A percentile compares a stretch with the other conserved stretches of the same genome.
Conservation (phyloP, 1,140 invertebrate genomes). For the Drosophila sechellia region DNA sequence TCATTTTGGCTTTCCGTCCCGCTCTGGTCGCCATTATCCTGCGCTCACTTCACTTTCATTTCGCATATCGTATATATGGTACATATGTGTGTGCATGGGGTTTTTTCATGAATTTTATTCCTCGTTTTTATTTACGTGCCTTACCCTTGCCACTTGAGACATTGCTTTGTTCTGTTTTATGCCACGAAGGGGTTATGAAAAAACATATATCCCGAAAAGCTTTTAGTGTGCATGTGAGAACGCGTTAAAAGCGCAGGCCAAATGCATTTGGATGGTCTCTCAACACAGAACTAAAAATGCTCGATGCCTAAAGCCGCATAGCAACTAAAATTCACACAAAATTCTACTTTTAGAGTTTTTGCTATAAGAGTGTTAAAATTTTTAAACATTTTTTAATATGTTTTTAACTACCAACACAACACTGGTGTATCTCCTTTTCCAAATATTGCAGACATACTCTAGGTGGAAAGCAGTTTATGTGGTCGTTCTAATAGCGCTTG, state of each 20-base stretch:
- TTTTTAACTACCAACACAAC: too few species aligned
- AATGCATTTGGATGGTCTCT: conserved; percentile 57
- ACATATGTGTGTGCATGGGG: conserved; percentile 23
- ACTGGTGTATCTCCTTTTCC: too few species aligned
- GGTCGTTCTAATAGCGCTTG: too few species aligned
- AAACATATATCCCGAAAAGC: conserved; percentile 60
- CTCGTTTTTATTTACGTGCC: conserved; percentile 49
- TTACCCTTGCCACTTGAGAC: conserved; percentile 82
- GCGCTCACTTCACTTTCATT: conserved; percentile 81
- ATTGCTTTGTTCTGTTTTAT: conserved; percentile 76
- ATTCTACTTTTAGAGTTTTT: too few species aligned
- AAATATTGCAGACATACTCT: too few species aligned
- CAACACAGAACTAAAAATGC: conserved; percentile 19
- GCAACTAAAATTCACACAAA: conserved; percentile 12
- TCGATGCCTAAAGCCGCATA: conserved; percentile 5
- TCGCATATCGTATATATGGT: conserved; percentile 62
- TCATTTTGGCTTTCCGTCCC: conserved; percentile 1
- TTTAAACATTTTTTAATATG: conserved; percentile 53
- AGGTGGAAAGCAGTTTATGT: too few species aligned
- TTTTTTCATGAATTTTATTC: conserved; percentile 40
- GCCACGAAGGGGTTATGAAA: conserved; percentile 71
- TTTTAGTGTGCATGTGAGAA: conserved; percentile 64
- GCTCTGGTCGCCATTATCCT: conserved; percentile 65
- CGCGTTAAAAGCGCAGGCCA: conserved; percentile 33
- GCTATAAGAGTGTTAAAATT: conserved; percentile 41